These are phyloP conservation scores for Capreolus pygargus DNA, from an alignment of 2,113 vertebrate species.

Conservation along the genomic window DNA sequence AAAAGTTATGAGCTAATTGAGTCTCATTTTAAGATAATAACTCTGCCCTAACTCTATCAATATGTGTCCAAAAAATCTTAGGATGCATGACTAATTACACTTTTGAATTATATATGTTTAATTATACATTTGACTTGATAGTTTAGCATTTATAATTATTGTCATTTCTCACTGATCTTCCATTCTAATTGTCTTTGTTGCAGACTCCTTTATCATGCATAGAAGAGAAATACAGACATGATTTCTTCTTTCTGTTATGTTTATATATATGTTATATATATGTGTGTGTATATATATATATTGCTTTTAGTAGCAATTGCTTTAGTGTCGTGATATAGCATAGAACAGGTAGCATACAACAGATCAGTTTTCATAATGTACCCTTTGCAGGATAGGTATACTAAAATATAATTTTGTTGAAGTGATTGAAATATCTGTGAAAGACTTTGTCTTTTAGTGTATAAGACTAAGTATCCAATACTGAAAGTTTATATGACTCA, in stretches of 20 bases:
- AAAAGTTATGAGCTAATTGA: conserved; percentile 54
- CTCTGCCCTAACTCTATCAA: background rate
- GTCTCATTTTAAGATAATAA: conserved; percentile 42
- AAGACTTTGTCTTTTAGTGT: conserved; percentile 14
- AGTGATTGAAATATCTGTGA: background rate
- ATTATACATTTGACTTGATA: conserved; percentile 68
- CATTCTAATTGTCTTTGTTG: conserved; percentile 24
- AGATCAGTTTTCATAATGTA: background rate
- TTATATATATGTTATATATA: background rate
- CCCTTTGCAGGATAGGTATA: background rate
- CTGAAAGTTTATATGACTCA: background rate
- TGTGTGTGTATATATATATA: fast-evolving
- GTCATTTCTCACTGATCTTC: conserved; percentile 15
- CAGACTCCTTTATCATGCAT: background rate
- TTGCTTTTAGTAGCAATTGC: background rate
- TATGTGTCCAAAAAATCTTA: conserved; percentile 59
- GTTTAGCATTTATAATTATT: conserved; percentile 42
- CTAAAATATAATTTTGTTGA: background rate
- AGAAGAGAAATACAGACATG: background rate
- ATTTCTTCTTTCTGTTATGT: background rate
- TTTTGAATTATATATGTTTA: conserved; percentile 68
- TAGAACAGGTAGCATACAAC: background rate
- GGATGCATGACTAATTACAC: conserved; percentile 57
- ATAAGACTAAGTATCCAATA: conserved; percentile 3
- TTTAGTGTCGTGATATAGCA: background rate